Conservation (phyloP, 2,888 invertebrate genomes). For the Tenthredo livida region DNA sequence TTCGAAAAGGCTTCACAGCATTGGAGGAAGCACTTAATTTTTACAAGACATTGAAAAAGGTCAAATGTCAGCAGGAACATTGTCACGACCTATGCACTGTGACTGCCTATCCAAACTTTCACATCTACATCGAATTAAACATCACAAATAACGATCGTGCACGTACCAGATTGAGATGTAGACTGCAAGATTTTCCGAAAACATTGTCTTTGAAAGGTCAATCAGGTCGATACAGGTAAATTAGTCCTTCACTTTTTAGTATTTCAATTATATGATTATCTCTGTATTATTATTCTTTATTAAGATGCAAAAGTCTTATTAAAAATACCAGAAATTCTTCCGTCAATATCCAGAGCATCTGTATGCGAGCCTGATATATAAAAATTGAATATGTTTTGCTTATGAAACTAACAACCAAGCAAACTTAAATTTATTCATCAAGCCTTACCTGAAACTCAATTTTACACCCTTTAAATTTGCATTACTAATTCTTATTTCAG, state of each 20-base stretch:
- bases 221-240: background rate
- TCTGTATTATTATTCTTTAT: background rate
- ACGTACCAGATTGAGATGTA: slow-evolving; percentile 4
- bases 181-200: slow-evolving; percentile 34
- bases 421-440: slow-evolving; percentile 1
- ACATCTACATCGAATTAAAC: slow-evolving; percentile 24
- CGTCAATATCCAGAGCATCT: background rate
- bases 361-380: background rate
- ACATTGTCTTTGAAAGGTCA: slow-evolving; percentile 29
- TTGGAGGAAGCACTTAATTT: slow-evolving; percentile 34
- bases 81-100: background rate
- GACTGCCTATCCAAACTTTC: slow-evolving; percentile 27
- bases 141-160: slow-evolving; percentile 21
- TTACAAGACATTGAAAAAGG: slow-evolving; percentile 10
- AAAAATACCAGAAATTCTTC: background rate
- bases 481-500: background rate
- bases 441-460: background rate
- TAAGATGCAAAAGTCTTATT: background rate
- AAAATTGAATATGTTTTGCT: background rate
- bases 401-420: background rate
- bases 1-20: slow-evolving; percentile 8
- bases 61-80: slow-evolving; percentile 11
- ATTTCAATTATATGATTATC: background rate
- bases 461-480: background rate
- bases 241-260: background rate